Evolutionary conservation across 1,140 invertebrate species (phyloP).

Genomic region (Cherax destructor): DNA sequence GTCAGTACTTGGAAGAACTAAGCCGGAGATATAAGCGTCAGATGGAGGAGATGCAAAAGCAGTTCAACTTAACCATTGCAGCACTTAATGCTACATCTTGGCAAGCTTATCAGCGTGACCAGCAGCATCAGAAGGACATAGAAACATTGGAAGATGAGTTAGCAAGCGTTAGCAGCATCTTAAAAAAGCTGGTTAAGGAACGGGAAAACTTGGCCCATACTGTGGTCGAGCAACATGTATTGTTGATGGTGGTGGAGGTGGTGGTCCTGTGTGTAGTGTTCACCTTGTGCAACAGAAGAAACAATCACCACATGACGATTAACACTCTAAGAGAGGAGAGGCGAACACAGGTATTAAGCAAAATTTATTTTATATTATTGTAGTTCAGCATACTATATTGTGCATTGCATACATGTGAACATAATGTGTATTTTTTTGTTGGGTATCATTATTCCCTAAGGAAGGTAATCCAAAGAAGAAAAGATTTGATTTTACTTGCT

Average conservation of each 20-base stretch:
- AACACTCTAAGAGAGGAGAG: slow-evolving; percentile 48
- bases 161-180: slow-evolving; percentile 16
- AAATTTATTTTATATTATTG: not conserved
- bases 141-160: slow-evolving; percentile 56
- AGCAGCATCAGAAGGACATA: slow-evolving; percentile 59
- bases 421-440: too few relatives aligned
- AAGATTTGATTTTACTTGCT: too few relatives aligned
- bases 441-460: too few relatives aligned
- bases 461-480: too few relatives aligned
- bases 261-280: slow-evolving; percentile 77
- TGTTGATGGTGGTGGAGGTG: slow-evolving; percentile 78
- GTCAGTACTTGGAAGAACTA: slow-evolving; percentile 95
- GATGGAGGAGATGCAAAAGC: slow-evolving; percentile 94
- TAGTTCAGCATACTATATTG: not conserved
- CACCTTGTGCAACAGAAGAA: slow-evolving; percentile 76
- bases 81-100: slow-evolving; percentile 83
- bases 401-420: not conserved
- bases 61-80: slow-evolving; percentile 87
- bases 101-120: slow-evolving; percentile 54
- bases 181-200: slow-evolving; percentile 76
- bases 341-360: slow-evolving; percentile 17
- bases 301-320: slow-evolving; percentile 51
- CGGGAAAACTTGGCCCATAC: slow-evolving; percentile 65
- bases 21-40: slow-evolving; percentile 96
- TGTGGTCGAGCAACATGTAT: slow-evolving; percentile 76